Evolutionary conservation across 1,140 invertebrate species (phyloP).

Genomic region (Stenopsyche tienmushanensis): DNA sequence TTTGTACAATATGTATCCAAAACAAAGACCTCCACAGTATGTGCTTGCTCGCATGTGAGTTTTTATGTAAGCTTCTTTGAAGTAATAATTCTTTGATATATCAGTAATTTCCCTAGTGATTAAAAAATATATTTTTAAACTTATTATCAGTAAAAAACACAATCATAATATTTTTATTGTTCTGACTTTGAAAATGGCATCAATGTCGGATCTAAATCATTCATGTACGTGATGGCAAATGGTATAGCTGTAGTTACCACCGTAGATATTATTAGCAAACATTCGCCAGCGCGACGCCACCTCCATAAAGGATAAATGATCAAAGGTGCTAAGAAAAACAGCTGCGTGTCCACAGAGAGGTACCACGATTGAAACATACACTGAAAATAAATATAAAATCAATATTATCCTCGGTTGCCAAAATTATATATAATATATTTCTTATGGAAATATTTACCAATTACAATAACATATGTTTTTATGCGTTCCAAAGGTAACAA

Average conservation of each 20-base stretch:
- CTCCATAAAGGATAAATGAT: conserved; percentile 71
- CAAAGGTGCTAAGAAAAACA: conserved; percentile 76
- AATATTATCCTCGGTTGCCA: too few species aligned
- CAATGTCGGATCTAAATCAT: conserved; percentile 64
- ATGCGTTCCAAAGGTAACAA: too few species aligned
- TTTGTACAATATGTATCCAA: conserved; percentile 63
- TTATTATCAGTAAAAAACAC: neutral
- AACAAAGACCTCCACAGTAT: conserved; percentile 65
- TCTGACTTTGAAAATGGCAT: conserved; percentile 66
- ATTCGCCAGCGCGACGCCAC: conserved; percentile 62
- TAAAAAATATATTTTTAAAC: conserved; percentile 8
- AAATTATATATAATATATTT: too few species aligned
- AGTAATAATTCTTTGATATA: conserved; percentile 62
- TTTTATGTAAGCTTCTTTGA: conserved; percentile 64
- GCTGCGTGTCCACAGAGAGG: conserved; percentile 82
- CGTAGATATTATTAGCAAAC: conserved; percentile 56
- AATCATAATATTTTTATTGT: conserved; percentile 4
- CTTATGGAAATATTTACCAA: too few species aligned
- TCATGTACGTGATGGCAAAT: conserved; percentile 60
- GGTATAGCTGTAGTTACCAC: conserved; percentile 61
- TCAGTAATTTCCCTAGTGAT: conserved; percentile 61
- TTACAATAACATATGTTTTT: too few species aligned
- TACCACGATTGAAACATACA: conserved; percentile 93
- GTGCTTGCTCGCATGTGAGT: conserved; percentile 69
- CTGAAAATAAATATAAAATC: conserved; percentile 54